phyloP scores from a whole-genome alignment of 2,888 invertebrate genomes.

The Tipula confusa region DNA sequence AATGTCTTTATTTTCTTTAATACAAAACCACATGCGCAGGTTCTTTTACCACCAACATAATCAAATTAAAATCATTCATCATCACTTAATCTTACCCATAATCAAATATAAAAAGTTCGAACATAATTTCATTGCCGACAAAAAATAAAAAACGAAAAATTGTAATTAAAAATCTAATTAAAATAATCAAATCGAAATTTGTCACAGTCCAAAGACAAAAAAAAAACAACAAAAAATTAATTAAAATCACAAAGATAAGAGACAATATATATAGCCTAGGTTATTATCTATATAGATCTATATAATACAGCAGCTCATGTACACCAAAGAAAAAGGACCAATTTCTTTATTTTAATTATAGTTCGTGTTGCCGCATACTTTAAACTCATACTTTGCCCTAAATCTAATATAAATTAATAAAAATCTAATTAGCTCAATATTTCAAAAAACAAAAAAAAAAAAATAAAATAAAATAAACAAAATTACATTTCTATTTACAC shows the following conservation, averaged over 20 bases:
- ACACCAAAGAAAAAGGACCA: neutral
- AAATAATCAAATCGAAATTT: slow-evolving; percentile 8
- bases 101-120: neutral
- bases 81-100: neutral
- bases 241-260: neutral
- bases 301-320: neutral
- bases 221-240: no score
- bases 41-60: neutral
- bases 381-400: neutral
- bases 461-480: no score
- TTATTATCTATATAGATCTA: neutral
- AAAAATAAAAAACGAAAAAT: neutral
- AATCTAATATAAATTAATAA: slow-evolving; percentile 25
- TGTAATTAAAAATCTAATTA: slow-evolving; percentile 6
- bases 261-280: neutral
- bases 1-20: no score
- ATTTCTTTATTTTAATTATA: neutral
- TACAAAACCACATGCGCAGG: no score
- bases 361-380: neutral
- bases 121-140: neutral
- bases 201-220: neutral
- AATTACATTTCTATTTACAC: slow-evolving; percentile 20
- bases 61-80: neutral
- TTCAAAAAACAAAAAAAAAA: neutral
- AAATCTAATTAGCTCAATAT: slow-evolving; percentile 20